Conservation (phyloP, 2,797 vertebrate genomes). For the Tenualosa ilisha region DNA sequence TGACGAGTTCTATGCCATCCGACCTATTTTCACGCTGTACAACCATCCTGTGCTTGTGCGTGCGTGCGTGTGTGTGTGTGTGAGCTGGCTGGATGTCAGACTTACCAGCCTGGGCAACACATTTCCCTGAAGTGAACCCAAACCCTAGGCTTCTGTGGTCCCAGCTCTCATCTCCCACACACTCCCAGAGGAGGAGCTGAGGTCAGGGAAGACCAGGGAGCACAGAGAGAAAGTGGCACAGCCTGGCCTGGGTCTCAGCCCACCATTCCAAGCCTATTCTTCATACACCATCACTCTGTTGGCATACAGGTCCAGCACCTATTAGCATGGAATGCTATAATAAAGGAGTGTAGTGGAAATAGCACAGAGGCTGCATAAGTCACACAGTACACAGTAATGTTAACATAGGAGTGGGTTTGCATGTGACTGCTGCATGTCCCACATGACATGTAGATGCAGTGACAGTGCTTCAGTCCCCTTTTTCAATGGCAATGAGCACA, state of each 20-base stretch:
- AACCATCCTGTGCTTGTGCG: neutral
- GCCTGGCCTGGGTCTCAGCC: neutral
- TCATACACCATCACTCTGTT: neutral
- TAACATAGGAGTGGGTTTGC: neutral
- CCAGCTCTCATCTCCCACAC: constrained; percentile 60
- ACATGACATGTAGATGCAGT: neutral
- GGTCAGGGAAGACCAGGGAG: neutral
- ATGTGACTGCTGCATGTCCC: neutral
- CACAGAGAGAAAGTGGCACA: neutral
- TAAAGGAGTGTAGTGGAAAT: neutral
- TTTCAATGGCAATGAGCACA: constrained; percentile 2
- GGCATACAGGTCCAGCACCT: neutral
- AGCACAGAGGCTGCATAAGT: neutral
- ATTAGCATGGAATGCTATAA: neutral
- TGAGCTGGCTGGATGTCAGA: neutral
- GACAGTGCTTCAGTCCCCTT: neutral
- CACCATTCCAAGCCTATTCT: neutral
- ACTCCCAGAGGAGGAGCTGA: neutral
- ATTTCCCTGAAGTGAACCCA: constrained; percentile 74
- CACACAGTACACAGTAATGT: no score
- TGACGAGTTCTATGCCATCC: neutral
- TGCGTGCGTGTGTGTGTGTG: neutral
- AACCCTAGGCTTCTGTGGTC: constrained; percentile 76
- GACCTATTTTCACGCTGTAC: neutral
- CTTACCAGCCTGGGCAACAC: constrained; percentile 42